A percentile compares a stretch with the other conserved stretches of the same genome.
Conservation (phyloP, 2,888 invertebrate species). For the Acheta domesticus region DNA sequence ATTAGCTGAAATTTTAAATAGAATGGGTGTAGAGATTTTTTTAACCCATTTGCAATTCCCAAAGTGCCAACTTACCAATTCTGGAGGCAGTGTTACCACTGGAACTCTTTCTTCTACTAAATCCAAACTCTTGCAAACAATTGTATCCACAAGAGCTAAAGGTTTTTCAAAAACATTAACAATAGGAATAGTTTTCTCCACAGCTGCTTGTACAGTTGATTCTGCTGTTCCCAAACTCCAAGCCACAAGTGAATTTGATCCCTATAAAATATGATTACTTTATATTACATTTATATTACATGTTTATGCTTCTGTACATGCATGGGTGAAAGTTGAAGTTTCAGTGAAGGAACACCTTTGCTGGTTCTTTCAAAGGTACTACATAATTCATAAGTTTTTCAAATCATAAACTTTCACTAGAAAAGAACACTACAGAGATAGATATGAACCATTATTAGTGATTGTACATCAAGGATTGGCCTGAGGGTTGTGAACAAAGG, state of each 20-base stretch:
- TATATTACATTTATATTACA: too few relatives aligned
- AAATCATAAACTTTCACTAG: too few relatives aligned
- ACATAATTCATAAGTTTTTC: too few relatives aligned
- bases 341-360: not conserved
- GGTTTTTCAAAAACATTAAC: slow-evolving; percentile 70
- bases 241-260: slow-evolving; percentile 65
- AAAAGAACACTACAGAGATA: too few relatives aligned
- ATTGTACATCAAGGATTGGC: too few relatives aligned
- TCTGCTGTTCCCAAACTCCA: slow-evolving; percentile 77
- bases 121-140: slow-evolving; percentile 80
- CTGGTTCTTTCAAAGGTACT: not conserved
- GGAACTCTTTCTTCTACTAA: slow-evolving; percentile 81
- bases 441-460: too few relatives aligned
- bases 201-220: slow-evolving; percentile 66
- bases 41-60: too few relatives aligned
- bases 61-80: slow-evolving; percentile 61
- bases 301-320: not conserved
- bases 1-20: too few relatives aligned
- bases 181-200: slow-evolving; percentile 70
- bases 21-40: too few relatives aligned
- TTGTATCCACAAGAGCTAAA: slow-evolving; percentile 65
- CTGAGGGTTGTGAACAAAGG: too few relatives aligned
- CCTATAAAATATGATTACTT: slow-evolving; percentile 47
- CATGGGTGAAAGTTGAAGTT: not conserved
- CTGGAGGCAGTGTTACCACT: slow-evolving; percentile 76